Base-by-base conservation (phyloP, 1,140 invertebrate species). In the Vollenhovia emeryi region DNA sequence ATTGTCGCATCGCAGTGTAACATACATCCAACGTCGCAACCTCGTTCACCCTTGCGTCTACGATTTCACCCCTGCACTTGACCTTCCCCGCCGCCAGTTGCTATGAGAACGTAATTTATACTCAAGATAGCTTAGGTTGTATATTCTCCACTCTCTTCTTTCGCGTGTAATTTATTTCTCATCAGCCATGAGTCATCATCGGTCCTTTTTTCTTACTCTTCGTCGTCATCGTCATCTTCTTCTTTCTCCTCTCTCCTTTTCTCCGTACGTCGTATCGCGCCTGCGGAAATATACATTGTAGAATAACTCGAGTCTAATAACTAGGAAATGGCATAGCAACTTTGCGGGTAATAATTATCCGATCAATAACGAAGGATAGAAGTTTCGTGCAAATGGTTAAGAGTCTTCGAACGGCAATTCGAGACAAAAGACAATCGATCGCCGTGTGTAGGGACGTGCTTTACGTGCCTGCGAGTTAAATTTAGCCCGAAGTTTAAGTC, bases 21-120 rank as follows among this genome's bases (percentile, higher is more conserved):
- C n/a, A n/a, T n/a, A n/a, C n/a, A 13, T 27, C 4, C 52, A 50
- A 66, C n/a, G n/a, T 66, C 24, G 43, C 50, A 69, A 80, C 15
- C 15, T 24, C 64, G 11, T 43, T 71, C 7, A n/a, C 11, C n/a
- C 50, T 15, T 21, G 15, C 36, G 18, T 30, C 48, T 7, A 18
- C 40, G 21, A n/a, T 71, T 18, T 71, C 48, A 80, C 76, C 75
- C 62, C 48, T 80, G 30, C 76, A 68, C 40, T 45, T 68, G 59
- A 52, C 62, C 76, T 68, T 68, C 59, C 43, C 71, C 43, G 33
- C 21, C n/a, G 40, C 40, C 36, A 79, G 36, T 66, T 69, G 55
- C 66, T 36, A 83, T 71, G 60, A 57, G 62, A 68, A 80, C 78
- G 66, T 84, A 82, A 66, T 84, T 86, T 33, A 55, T 55, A 33